Percentiles rank a stretch among this genome's conserved stretches.
phyloP scores from a whole-genome alignment of 2,797 vertebrate species.

The Rhynchonycteris naso region DNA sequence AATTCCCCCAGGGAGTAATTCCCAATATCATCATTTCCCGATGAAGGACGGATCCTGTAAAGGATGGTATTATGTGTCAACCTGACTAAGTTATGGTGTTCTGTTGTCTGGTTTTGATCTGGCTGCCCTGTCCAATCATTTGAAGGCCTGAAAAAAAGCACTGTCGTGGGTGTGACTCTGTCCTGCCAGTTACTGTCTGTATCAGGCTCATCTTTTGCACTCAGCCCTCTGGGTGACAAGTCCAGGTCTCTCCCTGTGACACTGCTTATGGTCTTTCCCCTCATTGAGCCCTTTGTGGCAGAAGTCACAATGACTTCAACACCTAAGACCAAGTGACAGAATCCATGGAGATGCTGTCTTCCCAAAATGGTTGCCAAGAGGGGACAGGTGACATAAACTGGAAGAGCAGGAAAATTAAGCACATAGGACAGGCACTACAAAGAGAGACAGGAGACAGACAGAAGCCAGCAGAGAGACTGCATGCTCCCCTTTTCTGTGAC shows the following conservation, averaged over 20 bases:
- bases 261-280: not conserved
- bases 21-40: not conserved
- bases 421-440: not conserved
- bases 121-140: not conserved
- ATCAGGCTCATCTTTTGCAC: not conserved
- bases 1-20: not conserved
- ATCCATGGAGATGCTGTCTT: not conserved
- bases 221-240: not conserved
- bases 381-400: not conserved
- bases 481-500: accelerated
- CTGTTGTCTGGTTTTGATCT: not conserved
- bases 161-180: not conserved
- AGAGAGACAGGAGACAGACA: not conserved
- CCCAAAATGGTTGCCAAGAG: not conserved
- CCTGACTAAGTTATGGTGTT: not conserved
- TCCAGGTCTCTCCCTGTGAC: not conserved
- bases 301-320: not conserved
- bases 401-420: not conserved
- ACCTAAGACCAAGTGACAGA: not conserved
- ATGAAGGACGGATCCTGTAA: not conserved
- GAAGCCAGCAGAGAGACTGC: not conserved
- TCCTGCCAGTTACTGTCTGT: not conserved
- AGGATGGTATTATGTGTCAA: not conserved
- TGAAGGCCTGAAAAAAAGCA: not conserved
- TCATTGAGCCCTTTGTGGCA: not conserved